These are phyloP conservation scores for Rousettus madagascariensis DNA, from an alignment of 2,797 vertebrate genomes.

Conservation along the genomic window DNA sequence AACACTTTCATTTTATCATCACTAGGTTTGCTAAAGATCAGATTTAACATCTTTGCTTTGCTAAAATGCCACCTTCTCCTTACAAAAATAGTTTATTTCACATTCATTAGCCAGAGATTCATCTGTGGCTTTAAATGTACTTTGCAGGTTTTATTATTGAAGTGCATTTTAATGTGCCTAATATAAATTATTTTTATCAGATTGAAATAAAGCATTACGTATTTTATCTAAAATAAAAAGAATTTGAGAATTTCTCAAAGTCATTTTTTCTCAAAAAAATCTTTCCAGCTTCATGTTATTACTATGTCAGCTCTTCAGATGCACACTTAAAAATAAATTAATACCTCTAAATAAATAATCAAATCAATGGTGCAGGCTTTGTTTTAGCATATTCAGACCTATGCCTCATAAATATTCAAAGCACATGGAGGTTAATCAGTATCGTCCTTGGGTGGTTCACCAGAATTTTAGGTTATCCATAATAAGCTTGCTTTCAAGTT, in stretches of 20 bases:
- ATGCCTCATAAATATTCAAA: conserved; percentile 30
- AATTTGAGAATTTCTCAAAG: conserved; percentile 32
- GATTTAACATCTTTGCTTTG: not conserved
- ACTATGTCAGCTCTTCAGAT: not conserved
- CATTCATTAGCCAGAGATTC: conserved; percentile 20
- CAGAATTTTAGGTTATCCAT: not conserved
- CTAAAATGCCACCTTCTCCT: not conserved
- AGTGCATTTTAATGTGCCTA: not conserved
- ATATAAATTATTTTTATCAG: conserved; percentile 27
- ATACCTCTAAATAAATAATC: not conserved
- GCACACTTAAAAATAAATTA: not conserved
- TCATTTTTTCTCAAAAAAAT: not conserved
- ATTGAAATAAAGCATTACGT: conserved; percentile 23
- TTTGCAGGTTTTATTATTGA: not conserved
- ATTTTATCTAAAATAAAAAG: conserved; percentile 33
- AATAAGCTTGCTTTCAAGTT: conserved; percentile 50
- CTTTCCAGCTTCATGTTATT: not conserved
- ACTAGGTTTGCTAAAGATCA: not conserved
- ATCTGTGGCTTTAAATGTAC: not conserved
- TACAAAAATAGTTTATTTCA: not conserved
- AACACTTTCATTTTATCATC: not conserved
- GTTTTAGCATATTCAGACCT: not conserved
- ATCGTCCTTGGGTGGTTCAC: conserved; percentile 29
- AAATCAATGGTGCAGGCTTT: not conserved
- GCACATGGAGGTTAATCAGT: not conserved